A percentile compares a stretch with the other conserved stretches of the same genome.
These are phyloP conservation scores for Drosophila lacertosa DNA, from an alignment of 1,140 invertebrate species.

Conservation along the genomic window DNA sequence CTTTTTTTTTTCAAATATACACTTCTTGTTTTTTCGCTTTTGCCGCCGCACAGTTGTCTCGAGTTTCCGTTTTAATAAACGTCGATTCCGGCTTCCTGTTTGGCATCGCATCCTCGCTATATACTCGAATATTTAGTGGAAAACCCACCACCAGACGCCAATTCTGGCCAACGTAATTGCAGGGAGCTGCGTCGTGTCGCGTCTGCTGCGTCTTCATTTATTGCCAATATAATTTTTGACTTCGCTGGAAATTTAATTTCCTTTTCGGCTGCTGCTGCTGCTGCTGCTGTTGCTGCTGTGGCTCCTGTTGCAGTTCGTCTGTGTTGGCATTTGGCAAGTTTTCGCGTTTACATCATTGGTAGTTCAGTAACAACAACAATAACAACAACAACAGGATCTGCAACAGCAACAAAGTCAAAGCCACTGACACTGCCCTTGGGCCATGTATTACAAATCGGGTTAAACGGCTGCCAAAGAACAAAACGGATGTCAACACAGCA, in stretches of 20 bases:
- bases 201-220: slow-evolving; percentile 75
- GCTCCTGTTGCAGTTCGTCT: slow-evolving; percentile 27
- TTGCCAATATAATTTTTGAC: slow-evolving; percentile 81
- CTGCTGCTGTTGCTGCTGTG: background rate
- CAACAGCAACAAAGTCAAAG: slow-evolving; percentile 16
- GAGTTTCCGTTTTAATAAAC: slow-evolving; percentile 82
- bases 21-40: too few species aligned
- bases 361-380: slow-evolving; percentile 30
- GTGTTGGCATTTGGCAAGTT: slow-evolving; percentile 28
- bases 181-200: slow-evolving; percentile 26
- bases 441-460: slow-evolving; percentile 55
- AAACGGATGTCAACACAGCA: slow-evolving; percentile 70
- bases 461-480: slow-evolving; percentile 57
- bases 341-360: slow-evolving; percentile 25
- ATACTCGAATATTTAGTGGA: slow-evolving; percentile 28
- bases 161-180: slow-evolving; percentile 55
- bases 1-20: slow-evolving; percentile 15
- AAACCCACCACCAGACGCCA: slow-evolving; percentile 20
- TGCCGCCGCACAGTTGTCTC: slow-evolving; percentile 77
- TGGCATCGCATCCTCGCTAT: slow-evolving; percentile 58
- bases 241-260: slow-evolving; percentile 79
- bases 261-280: slow-evolving; percentile 37
- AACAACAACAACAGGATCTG: slow-evolving; percentile 5
- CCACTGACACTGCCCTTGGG: slow-evolving; percentile 57
- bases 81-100: slow-evolving; percentile 82